phyloP scores from a whole-genome alignment of 1,140 invertebrate species.

The Conus ventricosus region DNA sequence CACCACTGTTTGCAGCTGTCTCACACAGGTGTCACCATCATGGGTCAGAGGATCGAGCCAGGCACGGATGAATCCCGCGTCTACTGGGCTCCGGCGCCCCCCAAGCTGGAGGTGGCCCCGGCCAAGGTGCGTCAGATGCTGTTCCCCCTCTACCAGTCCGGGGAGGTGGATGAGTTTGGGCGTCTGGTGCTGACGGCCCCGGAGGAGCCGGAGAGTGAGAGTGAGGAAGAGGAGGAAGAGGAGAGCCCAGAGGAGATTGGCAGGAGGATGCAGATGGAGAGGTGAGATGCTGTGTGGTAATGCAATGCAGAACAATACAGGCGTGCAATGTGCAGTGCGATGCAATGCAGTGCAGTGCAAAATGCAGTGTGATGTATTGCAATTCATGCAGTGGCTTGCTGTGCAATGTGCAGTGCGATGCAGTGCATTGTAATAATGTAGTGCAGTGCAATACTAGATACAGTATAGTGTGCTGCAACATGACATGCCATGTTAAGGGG shows the following conservation, averaged over 20 bases:
- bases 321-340: too few species aligned
- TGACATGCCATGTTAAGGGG: too few species aligned
- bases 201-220: constrained; percentile 45
- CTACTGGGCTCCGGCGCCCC: constrained; percentile 73
- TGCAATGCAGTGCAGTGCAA: too few species aligned
- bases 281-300: constrained; percentile 26
- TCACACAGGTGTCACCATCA: constrained; percentile 48
- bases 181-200: constrained; percentile 42
- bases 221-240: constrained; percentile 44
- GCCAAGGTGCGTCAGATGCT: constrained; percentile 68
- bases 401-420: too few species aligned
- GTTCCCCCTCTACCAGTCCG: constrained; percentile 60
- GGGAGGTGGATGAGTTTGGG: constrained; percentile 60
- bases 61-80: constrained; percentile 67
- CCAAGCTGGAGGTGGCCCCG: constrained; percentile 71
- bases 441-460: too few species aligned
- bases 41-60: constrained; percentile 54
- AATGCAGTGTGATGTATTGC: too few species aligned
- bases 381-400: too few species aligned
- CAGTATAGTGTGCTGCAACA: too few species aligned
- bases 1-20: constrained; percentile 44
- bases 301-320: neutral
- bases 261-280: constrained; percentile 42
- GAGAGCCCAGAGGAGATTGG: constrained; percentile 26
- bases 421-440: too few species aligned